Conservation (phyloP, 2,113 vertebrate species). For the Nasalis larvatus region DNA sequence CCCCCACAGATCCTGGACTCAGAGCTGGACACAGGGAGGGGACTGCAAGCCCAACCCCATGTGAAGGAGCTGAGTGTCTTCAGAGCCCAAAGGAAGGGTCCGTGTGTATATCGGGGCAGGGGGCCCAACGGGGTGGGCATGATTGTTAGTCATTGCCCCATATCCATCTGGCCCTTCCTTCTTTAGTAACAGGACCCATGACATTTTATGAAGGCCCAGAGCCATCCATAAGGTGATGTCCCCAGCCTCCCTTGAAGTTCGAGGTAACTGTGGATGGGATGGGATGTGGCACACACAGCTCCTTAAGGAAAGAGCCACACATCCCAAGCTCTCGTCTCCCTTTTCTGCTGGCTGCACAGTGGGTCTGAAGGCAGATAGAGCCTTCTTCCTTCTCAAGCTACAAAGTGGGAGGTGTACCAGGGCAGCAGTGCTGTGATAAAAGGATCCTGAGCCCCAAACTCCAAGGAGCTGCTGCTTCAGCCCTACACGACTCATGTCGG, state of each 20-base stretch:
- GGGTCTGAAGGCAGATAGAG: accelerated
- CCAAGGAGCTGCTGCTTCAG: not conserved
- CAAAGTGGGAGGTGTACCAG: accelerated
- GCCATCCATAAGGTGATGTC: accelerated
- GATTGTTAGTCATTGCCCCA: accelerated
- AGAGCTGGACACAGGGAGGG: accelerated
- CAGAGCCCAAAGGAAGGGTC: accelerated
- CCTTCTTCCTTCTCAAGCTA: not conserved
- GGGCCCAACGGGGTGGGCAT: accelerated
- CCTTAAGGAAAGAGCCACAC: accelerated
- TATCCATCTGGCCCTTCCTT: not conserved
- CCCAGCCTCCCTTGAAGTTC: not conserved
- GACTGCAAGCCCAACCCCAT: not conserved
- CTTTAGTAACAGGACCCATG: not conserved
- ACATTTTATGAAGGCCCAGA: not conserved
- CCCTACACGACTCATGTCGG: accelerated
- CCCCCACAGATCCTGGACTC: not conserved
- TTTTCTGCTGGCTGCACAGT: accelerated
- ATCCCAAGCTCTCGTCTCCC: accelerated
- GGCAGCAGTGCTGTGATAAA: accelerated
- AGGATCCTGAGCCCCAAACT: not conserved
- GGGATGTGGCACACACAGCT: accelerated
- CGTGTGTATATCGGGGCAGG: accelerated
- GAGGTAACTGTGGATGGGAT: accelerated
- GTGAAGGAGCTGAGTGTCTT: not conserved